These are phyloP conservation scores for Pipistrellus pygmaeus DNA, from an alignment of 2,797 vertebrate species.

Conservation along the genomic window DNA sequence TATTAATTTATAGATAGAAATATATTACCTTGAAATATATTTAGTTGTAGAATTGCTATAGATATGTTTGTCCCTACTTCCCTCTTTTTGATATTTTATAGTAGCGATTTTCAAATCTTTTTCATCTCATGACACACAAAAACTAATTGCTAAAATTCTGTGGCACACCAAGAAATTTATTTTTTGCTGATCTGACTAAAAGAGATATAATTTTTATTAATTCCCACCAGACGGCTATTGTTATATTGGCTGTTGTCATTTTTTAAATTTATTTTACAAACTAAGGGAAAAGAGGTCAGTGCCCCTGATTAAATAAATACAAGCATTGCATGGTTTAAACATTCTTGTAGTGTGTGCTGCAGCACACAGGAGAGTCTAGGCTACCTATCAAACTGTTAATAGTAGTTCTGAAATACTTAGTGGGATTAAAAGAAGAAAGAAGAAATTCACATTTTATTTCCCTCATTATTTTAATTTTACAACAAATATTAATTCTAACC, in stretches of 20 bases:
- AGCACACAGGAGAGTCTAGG: background rate
- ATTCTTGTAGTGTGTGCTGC: background rate
- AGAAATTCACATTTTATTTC: conserved; percentile 20
- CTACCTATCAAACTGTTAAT: background rate
- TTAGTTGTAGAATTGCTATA: background rate
- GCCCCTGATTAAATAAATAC: background rate
- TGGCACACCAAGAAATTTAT: background rate
- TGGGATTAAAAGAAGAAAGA: background rate
- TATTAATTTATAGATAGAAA: conserved; percentile 22
- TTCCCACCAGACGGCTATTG: background rate
- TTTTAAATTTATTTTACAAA: background rate
- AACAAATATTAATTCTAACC: background rate
- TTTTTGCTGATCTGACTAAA: background rate
- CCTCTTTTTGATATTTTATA: background rate
- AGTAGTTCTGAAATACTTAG: conserved; percentile 16
- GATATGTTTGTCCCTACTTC: background rate
- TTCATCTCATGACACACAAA: background rate
- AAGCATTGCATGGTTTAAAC: background rate
- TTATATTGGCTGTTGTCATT: background rate
- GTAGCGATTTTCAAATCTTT: background rate
- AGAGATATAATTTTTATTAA: background rate
- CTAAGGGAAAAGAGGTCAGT: background rate
- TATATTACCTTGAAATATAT: background rate
- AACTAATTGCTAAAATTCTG: background rate
- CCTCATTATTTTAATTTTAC: conserved; percentile 19